Conservation (phyloP, 2,888 invertebrate species). For the Ophion ellenae region DNA sequence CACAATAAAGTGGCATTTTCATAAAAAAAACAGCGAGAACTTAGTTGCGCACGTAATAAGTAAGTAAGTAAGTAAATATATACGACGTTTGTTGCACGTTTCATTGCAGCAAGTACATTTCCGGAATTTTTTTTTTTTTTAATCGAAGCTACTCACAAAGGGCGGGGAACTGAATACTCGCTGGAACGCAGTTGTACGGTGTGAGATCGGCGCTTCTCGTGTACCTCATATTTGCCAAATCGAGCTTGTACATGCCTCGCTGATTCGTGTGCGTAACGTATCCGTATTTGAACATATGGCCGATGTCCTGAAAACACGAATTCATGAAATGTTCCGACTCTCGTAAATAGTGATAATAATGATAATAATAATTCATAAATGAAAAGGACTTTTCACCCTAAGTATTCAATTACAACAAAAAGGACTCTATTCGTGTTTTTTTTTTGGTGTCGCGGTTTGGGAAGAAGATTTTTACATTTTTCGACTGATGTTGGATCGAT, state of each 20-base stretch:
- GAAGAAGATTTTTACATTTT: too few relatives aligned
- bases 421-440: neutral
- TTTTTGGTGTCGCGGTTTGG: too few relatives aligned
- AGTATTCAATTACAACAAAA: neutral
- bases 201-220: slow-evolving; percentile 89
- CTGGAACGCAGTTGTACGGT: slow-evolving; percentile 90
- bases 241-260: slow-evolving; percentile 89
- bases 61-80: neutral
- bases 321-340: neutral
- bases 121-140: too few relatives aligned
- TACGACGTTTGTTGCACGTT: too few relatives aligned
- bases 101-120: too few relatives aligned
- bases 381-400: too few relatives aligned
- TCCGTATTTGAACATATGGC: slow-evolving; percentile 88
- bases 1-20: too few relatives aligned
- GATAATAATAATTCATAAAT: neutral
- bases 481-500: neutral
- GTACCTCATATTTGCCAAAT: slow-evolving; percentile 89
- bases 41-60: too few relatives aligned
- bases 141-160: slow-evolving; percentile 85
- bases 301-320: slow-evolving; percentile 84
- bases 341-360: neutral
- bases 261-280: slow-evolving; percentile 91
- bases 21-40: too few relatives aligned
- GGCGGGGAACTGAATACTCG: slow-evolving; percentile 88